Evolutionary conservation across 2,113 vertebrate species (phyloP).

Genomic region (Aegotheles bennettii): DNA sequence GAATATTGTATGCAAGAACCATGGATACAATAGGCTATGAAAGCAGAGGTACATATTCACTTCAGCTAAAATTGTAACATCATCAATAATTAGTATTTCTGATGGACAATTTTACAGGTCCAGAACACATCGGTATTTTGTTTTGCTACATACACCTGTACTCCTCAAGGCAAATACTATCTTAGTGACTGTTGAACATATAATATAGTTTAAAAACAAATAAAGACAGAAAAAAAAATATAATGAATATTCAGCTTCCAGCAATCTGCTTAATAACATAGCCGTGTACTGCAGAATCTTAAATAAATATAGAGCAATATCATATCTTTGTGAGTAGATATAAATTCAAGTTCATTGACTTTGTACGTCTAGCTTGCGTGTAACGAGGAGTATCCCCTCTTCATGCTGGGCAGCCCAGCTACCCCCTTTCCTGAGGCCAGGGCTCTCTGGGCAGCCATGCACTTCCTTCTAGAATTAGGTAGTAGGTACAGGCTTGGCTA

Average conservation of each 20-base stretch:
- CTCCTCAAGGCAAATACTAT: neutral
- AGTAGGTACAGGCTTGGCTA: neutral
- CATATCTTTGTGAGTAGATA: neutral
- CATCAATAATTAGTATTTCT: neutral
- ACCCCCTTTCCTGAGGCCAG: neutral
- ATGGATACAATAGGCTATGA: neutral
- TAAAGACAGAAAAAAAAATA: neutral
- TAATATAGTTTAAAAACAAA: neutral
- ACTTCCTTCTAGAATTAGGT: neutral
- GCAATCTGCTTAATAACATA: neutral
- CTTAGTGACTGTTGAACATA: neutral
- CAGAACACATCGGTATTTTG: neutral
- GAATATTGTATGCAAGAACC: neutral
- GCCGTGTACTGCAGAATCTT: neutral
- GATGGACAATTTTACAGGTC: neutral
- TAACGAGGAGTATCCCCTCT: neutral
- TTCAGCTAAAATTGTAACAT: neutral
- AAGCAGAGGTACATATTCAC: neutral
- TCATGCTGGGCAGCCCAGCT: neutral
- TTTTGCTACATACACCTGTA: neutral
- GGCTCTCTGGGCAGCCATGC: too few species aligned
- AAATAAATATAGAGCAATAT: neutral
- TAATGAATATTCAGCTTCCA: neutral
- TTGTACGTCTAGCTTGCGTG: fast-evolving
- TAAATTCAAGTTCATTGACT: neutral